A percentile compares a stretch with the other conserved stretches of the same genome.
Conservation (phyloP, 2,888 invertebrate species). For the Conus canariensis region DNA sequence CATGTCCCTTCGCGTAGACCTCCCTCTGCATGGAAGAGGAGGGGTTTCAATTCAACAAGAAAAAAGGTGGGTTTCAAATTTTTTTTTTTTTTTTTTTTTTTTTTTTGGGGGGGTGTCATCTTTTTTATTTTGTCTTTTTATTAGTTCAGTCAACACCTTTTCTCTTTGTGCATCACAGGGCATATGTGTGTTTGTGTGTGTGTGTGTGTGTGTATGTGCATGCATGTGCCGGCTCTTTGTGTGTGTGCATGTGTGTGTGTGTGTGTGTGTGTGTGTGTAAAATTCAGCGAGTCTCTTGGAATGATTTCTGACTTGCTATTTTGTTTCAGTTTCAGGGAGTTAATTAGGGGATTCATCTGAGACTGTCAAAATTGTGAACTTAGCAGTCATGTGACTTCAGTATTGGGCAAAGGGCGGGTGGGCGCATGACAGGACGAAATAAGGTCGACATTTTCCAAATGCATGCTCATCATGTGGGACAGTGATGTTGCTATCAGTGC, state of each 20-base stretch:
- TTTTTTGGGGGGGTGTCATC: background rate
- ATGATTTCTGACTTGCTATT: too few species aligned
- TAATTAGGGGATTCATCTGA: too few species aligned
- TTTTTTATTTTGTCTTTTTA: too few species aligned
- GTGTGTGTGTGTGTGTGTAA: background rate
- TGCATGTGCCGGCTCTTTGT: background rate
- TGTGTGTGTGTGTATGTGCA: constrained; percentile 14
- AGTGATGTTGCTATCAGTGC: too few species aligned
- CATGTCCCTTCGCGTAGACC: background rate
- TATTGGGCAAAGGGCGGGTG: too few species aligned
- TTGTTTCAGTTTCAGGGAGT: too few species aligned
- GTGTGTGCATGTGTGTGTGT: background rate
- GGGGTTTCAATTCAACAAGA: background rate
- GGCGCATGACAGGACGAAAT: too few species aligned
- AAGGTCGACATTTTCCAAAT: too few species aligned
- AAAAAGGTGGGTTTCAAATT: background rate
- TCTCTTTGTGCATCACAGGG: background rate
- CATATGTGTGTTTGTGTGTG: background rate
- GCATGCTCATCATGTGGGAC: too few species aligned
- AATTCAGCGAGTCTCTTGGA: too few species aligned
- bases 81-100: background rate
- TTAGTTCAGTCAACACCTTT: background rate
- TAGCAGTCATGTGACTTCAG: too few species aligned
- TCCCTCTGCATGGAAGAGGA: background rate
- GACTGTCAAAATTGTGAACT: too few species aligned